phyloP scores from a whole-genome alignment of 2,797 vertebrate genomes.

The Urophycis tenuis region DNA sequence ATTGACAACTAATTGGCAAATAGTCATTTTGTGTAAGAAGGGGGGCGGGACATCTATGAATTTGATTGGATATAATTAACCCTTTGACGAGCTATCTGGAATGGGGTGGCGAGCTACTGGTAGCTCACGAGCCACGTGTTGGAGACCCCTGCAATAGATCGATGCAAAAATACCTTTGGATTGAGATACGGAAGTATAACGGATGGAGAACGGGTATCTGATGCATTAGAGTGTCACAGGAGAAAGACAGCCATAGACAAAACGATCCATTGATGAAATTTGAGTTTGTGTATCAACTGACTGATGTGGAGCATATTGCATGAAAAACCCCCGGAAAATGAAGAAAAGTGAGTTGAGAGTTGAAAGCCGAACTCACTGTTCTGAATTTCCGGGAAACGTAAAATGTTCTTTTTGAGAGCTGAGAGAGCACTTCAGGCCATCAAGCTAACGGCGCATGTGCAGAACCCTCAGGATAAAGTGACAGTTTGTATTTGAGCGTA shows the following conservation, averaged over 20 bases:
- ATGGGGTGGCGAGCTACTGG: too few species aligned
- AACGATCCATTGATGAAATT: background rate
- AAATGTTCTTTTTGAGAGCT: constrained; percentile 2
- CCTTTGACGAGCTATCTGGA: too few species aligned
- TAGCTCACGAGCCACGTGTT: too few species aligned
- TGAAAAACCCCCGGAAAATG: background rate
- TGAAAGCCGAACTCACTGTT: background rate
- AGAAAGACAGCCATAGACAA: background rate
- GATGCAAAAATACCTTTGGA: background rate
- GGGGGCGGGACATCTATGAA: too few species aligned
- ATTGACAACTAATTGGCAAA: too few species aligned
- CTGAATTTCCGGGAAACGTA: background rate
- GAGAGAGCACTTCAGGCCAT: constrained; percentile 17
- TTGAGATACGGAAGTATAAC: background rate
- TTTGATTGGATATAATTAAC: too few species aligned
- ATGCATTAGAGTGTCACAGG: background rate
- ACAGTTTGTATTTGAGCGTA: constrained; percentile 44
- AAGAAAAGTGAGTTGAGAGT: background rate
- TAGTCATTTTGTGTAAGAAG: too few species aligned
- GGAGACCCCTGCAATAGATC: too few species aligned
- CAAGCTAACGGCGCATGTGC: background rate
- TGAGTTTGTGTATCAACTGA: background rate
- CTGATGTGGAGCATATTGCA: background rate
- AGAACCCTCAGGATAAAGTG: constrained; percentile 20
- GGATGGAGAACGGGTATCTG: background rate